Evolutionary conservation across 2,888 invertebrate species (phyloP).

Genomic region (Dinocampus coccinellae): DNA sequence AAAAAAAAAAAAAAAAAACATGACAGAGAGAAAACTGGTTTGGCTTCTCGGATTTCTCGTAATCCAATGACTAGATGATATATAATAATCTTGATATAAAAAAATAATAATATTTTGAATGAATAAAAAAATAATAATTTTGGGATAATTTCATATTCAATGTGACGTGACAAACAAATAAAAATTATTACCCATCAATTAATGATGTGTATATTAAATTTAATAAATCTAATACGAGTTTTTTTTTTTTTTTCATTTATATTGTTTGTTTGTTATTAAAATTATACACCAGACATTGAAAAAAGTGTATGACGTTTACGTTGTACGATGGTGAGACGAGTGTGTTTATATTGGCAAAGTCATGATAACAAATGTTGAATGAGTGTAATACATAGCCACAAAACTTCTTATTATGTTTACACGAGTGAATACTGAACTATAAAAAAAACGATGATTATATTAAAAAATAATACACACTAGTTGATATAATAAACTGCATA

Average conservation of each 20-base stretch:
- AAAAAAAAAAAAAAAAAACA: no score
- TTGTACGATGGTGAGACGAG: neutral
- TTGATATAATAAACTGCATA: no score
- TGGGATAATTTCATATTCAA: no score
- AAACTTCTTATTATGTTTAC: neutral
- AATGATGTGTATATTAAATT: neutral
- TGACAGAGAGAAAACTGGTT: slow-evolving; percentile 13
- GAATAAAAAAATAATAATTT: neutral
- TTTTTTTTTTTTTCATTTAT: neutral
- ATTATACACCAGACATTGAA: neutral
- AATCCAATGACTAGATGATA: slow-evolving; percentile 3
- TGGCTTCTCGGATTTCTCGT: neutral
- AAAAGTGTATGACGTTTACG: neutral
- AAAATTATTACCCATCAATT: no score
- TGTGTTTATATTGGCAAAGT: neutral
- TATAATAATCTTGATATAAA: slow-evolving; percentile 6
- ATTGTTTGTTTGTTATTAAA: neutral
- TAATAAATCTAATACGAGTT: neutral
- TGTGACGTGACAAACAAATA: no score
- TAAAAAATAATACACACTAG: no score
- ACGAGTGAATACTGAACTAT: neutral
- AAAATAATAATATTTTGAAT: neutral
- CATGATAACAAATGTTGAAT: slow-evolving; percentile 3
- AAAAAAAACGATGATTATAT: neutral
- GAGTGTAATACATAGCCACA: neutral